Evolutionary conservation across 2,113 vertebrate species (phyloP).

Genomic region (Vimba vimba): DNA sequence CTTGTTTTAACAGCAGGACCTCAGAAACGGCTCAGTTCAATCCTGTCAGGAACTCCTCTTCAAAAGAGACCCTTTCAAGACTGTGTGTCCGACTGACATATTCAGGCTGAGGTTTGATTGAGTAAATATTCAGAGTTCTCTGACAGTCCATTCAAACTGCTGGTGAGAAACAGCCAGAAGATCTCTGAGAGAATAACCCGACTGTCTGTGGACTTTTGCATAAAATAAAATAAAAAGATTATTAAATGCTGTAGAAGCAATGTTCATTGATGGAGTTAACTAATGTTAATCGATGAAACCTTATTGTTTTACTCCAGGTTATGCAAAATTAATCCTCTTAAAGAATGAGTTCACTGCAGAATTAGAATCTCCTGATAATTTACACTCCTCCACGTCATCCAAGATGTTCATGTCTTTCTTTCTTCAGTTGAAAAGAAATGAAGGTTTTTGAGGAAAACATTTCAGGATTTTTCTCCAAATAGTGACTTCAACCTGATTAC

Average conservation of each 20-base stretch:
- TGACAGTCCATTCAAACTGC: neutral
- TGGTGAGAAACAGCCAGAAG: slow-evolving; percentile 47
- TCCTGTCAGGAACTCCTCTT: slow-evolving; percentile 6
- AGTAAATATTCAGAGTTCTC: neutral
- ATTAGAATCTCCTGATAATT: too few relatives aligned
- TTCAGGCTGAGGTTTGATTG: neutral
- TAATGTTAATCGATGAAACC: too few relatives aligned
- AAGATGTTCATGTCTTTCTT: too few relatives aligned
- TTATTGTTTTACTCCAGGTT: neutral
- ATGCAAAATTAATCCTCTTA: slow-evolving; percentile 50
- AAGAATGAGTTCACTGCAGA: neutral
- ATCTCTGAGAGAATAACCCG: neutral
- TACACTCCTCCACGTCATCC: too few relatives aligned
- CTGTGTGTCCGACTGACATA: slow-evolving; percentile 17
- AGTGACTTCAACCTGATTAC: too few relatives aligned
- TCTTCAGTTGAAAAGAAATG: too few relatives aligned
- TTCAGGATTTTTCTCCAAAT: too few relatives aligned
- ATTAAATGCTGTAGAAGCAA: too few relatives aligned
- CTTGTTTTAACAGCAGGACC: neutral
- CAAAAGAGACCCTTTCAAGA: neutral
- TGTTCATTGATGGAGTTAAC: too few relatives aligned
- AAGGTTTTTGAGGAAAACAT: too few relatives aligned
- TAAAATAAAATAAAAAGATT: too few relatives aligned
- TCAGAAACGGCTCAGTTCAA: slow-evolving; percentile 1
- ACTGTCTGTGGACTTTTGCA: slow-evolving; percentile 31